Base-by-base conservation (phyloP, 2,797 vertebrate species). In the Lepilemur septentrionalis region DNA sequence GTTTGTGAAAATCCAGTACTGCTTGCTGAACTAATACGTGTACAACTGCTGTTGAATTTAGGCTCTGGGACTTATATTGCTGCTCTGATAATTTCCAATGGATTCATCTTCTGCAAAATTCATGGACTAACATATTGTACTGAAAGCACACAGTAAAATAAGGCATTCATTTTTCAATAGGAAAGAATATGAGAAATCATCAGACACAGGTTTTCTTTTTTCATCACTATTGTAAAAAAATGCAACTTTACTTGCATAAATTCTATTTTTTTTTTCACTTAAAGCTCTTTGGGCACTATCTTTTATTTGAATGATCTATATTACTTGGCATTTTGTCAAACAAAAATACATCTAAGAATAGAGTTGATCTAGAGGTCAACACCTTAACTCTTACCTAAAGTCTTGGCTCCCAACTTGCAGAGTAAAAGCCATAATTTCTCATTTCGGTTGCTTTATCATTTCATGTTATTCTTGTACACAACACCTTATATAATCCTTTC, bases 51-150 rank as follows among this genome's bases (percentile, higher is more conserved):
- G 14, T 57, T 97, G 38, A 96, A 96, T 94, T 85, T 90, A 93
- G 50, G 38, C 23, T 90, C 84, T 73, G 93, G 67, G n/a, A 95
- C 38, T 87, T 92, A 50, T 11, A 30, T 30, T 0, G 20, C 0
- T 0, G 15, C 38, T 91, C 80, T 89, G 91, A 90, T 97, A 59
- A 93, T 95, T 89, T 96, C 55, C 46, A 93, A 67, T 84, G 52
- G 25, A 95, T 86, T 75, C 50, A 43, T 89, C 85, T 91, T 88
- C 79, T 95, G 87, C 80, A 96, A 92, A 95, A 94, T 95, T 92
- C 89, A 95, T 89, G 35, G 72, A 57, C 83, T 96, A 94, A 75
- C 96, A 96, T 96, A 93, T 89, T 97, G 92, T 46, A 72, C n/a
- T 63, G 55, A 91, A 96, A 80, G 10, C 12, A 91, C 38, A 38